A percentile compares a stretch with the other conserved stretches of the same genome.
Evolutionary conservation across 2,797 vertebrate species (phyloP).

Genomic region (Ctenochaetus hawaiiensis): DNA sequence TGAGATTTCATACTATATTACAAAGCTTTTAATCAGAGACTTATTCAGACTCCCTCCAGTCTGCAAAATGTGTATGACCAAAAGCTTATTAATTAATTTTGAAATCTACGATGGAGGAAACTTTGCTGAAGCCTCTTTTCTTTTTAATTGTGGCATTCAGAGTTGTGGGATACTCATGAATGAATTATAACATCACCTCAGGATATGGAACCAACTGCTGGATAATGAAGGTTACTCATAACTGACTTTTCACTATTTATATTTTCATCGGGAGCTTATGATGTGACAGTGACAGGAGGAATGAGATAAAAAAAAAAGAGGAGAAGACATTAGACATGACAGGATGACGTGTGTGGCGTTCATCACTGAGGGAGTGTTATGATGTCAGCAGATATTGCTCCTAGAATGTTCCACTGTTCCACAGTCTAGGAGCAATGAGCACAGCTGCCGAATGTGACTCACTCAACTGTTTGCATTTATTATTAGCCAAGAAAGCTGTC

Average conservation of each 20-base stretch:
- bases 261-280: slow-evolving; percentile 56
- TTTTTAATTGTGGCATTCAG: slow-evolving; percentile 60
- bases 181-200: slow-evolving; percentile 67
- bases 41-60: not conserved
- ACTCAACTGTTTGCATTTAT: slow-evolving; percentile 42
- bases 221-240: slow-evolving; percentile 62
- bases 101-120: slow-evolving; percentile 29
- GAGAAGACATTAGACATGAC: slow-evolving; percentile 50
- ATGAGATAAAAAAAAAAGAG: slow-evolving; percentile 61
- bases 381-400: slow-evolving; percentile 17
- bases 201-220: slow-evolving; percentile 58
- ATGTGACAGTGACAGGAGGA: slow-evolving; percentile 47
- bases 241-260: slow-evolving; percentile 75
- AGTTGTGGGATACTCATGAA: slow-evolving; percentile 65
- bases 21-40: slow-evolving; percentile 36
- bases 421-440: slow-evolving; percentile 30
- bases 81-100: slow-evolving; percentile 51
- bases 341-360: slow-evolving; percentile 49
- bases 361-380: slow-evolving; percentile 47
- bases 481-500: slow-evolving; percentile 43
- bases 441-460: slow-evolving; percentile 48
- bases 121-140: slow-evolving; percentile 43
- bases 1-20: slow-evolving; percentile 32
- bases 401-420: too few species aligned
- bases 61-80: slow-evolving; percentile 39